Base-by-base conservation (phyloP, 2,797 vertebrate genomes). In the Lithobates pipiens region DNA sequence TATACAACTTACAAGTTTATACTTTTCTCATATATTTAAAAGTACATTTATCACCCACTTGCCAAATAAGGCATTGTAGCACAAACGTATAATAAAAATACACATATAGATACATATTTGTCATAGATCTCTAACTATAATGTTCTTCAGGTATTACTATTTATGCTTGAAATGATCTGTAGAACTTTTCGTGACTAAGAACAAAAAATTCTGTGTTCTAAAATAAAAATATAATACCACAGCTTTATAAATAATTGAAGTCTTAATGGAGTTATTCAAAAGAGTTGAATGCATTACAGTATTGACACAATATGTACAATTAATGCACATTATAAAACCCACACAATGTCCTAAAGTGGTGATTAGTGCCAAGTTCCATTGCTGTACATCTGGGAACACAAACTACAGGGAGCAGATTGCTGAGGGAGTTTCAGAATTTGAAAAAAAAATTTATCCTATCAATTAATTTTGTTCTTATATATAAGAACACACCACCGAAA, bases 301-400 rank as follows among this genome's bases (percentile, higher is more conserved):
- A 76, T 82, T 81, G 78, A 86, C 71, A 81, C 78, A 86, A 86
- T 82, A 80, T 86, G 67, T 50, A 34, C 54, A 82, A 86, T 86
- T 67, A 82, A 63, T 71, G 65, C 50, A 77, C 65, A 57, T 61
- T 85, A 85, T 46, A 29, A 81, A 72, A 79, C 85, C 85, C 85
- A 86, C 85, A 86, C 44, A 68, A 76, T 76, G 84, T 81, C 77
- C 69, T 27, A 54, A 80, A 76, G 76, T 70, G 67, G 44, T 65
- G 73, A 86, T 76, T 68, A 42, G 63, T 76, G 78, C 65, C 77
- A 76, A 80, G 85, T 86, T 76, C 79, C 65, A 67, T 86, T 86
- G 50, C 84, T 76, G 61, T 76, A 11, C 70, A 29, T 76, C 73
- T 77, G 79, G 82, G 85, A 86, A 86, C 74, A 82, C 54, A 65